Base-by-base conservation (phyloP, 2,113 vertebrate species). In the Anarrhichthys ocellatus region DNA sequence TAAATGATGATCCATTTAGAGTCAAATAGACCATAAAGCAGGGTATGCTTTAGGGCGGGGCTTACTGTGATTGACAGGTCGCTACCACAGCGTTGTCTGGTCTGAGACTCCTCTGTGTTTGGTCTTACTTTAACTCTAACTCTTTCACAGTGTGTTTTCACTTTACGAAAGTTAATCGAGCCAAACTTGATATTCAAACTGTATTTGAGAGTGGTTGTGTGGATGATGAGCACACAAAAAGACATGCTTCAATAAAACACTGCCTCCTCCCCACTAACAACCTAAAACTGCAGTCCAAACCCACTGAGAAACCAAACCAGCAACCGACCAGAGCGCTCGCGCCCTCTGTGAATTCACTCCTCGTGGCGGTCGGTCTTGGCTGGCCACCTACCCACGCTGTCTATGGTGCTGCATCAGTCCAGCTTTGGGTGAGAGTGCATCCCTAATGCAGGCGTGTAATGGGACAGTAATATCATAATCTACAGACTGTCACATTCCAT, bases 241-340 rank as follows among this genome's bases (percentile, higher is more conserved):
- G 62, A 83, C 63, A 79, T 29, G 67, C 76, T 76, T 76, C 81
- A 78, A 44, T 52, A 61, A 69, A 88, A 73, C 36, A n/a, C 65
- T 62, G 70, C 62, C 62, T 78, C 62, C 66, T 77, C 46, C 68
- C 69, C 71, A 83, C 63, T 72, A 83, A 83, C 77, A 73, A 71
- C 80, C 46, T 70, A 13, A 73, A 65, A 80, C 76, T 78, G 73
- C 71, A 29, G 64, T 73, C 75, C 78, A 85, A 90, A 89, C 76
- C 76, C 85, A 84, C 82, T 80, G 61, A 87, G 68, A 85, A 78
- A 92, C 83, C 85, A 76, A 73, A 83, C 22, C 79, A 70, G 89
- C 88, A 87, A 86, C 89, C 65, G 56, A 84, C 63, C 76, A 75
- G 65, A 20, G 18, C 69, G 58, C 72, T 77, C 50, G 72, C 86